Base-by-base conservation (phyloP, 2,888 invertebrate genomes). In the Amphipoea oculea region DNA sequence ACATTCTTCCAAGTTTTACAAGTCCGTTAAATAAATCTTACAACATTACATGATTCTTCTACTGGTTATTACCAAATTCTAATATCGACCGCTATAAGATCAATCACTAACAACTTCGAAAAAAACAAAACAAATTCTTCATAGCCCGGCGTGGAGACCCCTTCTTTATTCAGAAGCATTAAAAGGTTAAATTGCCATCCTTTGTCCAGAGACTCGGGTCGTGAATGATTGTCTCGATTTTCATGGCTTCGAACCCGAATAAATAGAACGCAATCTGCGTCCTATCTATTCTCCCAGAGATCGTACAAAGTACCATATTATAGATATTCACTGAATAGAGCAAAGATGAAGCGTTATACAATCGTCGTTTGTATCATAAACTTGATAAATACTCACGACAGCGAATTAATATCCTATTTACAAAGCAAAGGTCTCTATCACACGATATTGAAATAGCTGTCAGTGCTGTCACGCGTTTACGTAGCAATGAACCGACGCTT, bases 381-480 rank as follows among this genome's bases (percentile, higher is more conserved):
- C 48, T 62, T 51, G 54, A 79, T 83, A 76, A 68, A 42, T 69
- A 82, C 51, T 9, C 71, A 57, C 63, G 70, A 66, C 66, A 62
- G 1, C 48, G 67, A 80, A 76, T 82, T 75, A 76, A 88, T 85
- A 68, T 70, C 69, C 70, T 83, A 78, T 83, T 84, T 83, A 17
- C 67, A n/a, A 70, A 57, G 14, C 85, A 80, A 86, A 85, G 75
- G 80, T 76, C 79, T 79, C 48, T 40, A 57, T 76, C 74, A 74
- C 67, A 82, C 51, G 66, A 73, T 88, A 88, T 85, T 80, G 73
- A 81, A 88, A 78, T 83, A 83, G 62, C 45, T 71, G 63, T 63
- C 7, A 63, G 17, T 17, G 36, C 7, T 63, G 81, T 66, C 79
- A 84, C 79, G 65, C 40, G 63, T 68, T 86, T 85, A 79, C 85